These are phyloP conservation scores for Coccyzus lansbergi DNA, from an alignment of 2,797 vertebrate species.

Conservation along the genomic window DNA sequence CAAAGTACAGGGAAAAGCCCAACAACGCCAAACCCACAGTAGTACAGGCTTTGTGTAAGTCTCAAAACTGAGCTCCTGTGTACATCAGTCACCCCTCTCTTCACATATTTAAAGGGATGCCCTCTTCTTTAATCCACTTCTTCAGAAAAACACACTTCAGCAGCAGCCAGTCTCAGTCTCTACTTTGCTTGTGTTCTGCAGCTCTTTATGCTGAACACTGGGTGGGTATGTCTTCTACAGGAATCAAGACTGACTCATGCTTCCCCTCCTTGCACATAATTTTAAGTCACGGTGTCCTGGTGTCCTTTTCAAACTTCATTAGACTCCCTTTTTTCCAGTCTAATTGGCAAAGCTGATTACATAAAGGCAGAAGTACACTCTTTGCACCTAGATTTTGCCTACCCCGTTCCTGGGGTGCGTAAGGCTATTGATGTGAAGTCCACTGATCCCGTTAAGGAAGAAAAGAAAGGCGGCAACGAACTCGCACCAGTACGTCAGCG, in stretches of 20 bases:
- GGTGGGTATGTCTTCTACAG: neutral
- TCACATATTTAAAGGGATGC: accelerated
- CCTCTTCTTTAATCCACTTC: neutral
- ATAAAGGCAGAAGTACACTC: neutral
- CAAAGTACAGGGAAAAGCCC: neutral
- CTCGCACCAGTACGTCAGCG: conserved; percentile 84
- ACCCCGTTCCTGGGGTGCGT: conserved; percentile 51
- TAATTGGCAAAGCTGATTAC: conserved; percentile 38
- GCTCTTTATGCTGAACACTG: neutral
- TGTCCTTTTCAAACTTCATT: conserved; percentile 46
- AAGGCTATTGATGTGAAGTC: conserved; percentile 81
- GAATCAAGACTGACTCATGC: neutral
- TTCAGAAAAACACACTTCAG: neutral
- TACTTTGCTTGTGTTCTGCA: neutral
- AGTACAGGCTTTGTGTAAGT: neutral
- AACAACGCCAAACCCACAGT: neutral
- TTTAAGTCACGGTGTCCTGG: neutral
- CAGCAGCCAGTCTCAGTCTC: neutral
- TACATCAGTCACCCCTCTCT: neutral
- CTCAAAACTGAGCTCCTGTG: neutral
- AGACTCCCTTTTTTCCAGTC: conserved; percentile 36
- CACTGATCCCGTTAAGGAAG: conserved; percentile 82
- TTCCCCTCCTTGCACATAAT: neutral
- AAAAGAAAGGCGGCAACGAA: conserved; percentile 82
- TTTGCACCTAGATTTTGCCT: conserved; percentile 53